These are phyloP conservation scores for Siphamia tubifer DNA, from an alignment of 2,113 vertebrate genomes.

Conservation along the genomic window DNA sequence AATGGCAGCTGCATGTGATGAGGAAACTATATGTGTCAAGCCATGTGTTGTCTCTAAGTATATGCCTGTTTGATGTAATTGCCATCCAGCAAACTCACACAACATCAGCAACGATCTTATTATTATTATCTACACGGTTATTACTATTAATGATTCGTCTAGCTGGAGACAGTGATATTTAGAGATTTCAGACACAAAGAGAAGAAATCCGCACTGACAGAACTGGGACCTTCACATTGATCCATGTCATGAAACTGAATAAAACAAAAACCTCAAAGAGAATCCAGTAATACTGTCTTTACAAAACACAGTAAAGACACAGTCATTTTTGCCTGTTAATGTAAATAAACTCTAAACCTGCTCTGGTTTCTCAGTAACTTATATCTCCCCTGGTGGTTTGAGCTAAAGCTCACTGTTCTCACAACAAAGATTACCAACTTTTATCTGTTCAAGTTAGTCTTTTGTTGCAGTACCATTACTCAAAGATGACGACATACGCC, in stretches of 20 bases:
- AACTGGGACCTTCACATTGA: neutral
- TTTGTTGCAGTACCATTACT: conserved; percentile 65
- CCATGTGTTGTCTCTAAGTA: conserved; percentile 54
- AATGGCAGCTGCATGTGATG: conserved; percentile 59
- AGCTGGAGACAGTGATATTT: conserved; percentile 8
- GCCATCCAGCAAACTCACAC: conserved; percentile 1
- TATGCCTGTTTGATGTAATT: conserved; percentile 52
- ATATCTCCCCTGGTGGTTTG: conserved; percentile 2
- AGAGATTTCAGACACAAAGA: neutral
- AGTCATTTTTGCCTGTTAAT: neutral
- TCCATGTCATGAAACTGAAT: neutral
- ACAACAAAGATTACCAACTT: conserved; percentile 64
- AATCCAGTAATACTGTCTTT: neutral
- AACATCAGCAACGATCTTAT: conserved; percentile 16
- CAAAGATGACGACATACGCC: conserved; percentile 70
- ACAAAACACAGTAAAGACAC: neutral
- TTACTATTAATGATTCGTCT: conserved; percentile 43
- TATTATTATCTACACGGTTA: conserved; percentile 31
- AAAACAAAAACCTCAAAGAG: neutral
- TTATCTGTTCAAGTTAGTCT: conserved; percentile 56
- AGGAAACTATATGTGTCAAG: conserved; percentile 47
- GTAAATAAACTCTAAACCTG: conserved; percentile 11
- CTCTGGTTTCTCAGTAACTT: neutral
- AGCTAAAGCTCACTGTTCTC: conserved; percentile 31
- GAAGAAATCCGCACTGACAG: neutral